These are phyloP conservation scores for Lasioglossum oenotherae DNA, from an alignment of 2,888 invertebrate genomes.

Conservation along the genomic window DNA sequence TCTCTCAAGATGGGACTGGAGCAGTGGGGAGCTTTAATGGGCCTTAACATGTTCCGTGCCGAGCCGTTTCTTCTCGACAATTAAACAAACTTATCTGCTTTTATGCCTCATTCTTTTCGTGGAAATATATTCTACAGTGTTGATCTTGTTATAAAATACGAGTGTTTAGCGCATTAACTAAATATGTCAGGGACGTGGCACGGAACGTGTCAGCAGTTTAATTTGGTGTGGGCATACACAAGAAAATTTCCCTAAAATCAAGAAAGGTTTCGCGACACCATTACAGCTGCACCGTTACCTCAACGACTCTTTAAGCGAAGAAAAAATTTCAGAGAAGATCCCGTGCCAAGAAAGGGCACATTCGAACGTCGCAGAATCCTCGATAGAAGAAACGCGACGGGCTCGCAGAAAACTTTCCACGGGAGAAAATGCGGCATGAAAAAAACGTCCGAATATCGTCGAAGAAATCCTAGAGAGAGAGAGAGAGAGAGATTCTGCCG, in stretches of 20 bases:
- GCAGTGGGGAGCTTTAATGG: background rate
- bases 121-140: no score
- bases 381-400: background rate
- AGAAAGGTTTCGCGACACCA: background rate
- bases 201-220: no score
- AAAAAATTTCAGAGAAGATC: background rate
- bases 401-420: conserved; percentile 8
- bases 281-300: background rate
- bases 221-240: background rate
- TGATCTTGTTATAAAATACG: no score
- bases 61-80: no score
- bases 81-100: no score
- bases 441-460: background rate
- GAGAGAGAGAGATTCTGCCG: background rate
- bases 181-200: no score
- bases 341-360: background rate
- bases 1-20: background rate
- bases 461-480: background rate
- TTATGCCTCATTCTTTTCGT: no score
- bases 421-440: conserved; percentile 7
- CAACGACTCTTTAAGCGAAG: background rate
- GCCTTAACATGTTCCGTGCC: no score
- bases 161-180: no score
- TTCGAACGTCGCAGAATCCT: background rate
- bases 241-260: background rate